Evolutionary conservation across 1,140 invertebrate genomes (phyloP).

Genomic region (Chironomus striatipennis): DNA sequence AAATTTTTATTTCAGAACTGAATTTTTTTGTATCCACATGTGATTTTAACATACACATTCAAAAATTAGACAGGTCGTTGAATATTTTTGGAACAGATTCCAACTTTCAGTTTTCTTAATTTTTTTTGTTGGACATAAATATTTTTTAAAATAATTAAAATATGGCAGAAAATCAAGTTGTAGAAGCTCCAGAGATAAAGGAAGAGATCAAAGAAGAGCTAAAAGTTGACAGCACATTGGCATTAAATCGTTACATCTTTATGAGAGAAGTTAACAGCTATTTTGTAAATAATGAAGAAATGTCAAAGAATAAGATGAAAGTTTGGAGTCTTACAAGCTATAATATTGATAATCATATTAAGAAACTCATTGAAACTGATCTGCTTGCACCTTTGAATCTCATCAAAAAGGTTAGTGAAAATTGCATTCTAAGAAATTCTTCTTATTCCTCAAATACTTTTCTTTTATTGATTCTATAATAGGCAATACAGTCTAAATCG

Average conservation of each 20-base stretch:
- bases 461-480: neutral
- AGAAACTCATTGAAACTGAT: neutral
- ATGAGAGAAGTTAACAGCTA: neutral
- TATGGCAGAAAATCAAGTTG: neutral
- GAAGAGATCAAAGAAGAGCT: neutral
- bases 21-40: too few relatives aligned
- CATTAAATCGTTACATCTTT: neutral
- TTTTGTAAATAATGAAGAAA: neutral
- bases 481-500: neutral
- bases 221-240: neutral
- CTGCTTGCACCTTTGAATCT: neutral
- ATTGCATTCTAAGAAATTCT: neutral
- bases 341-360: neutral
- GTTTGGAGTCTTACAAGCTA: neutral
- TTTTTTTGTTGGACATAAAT: too few relatives aligned
- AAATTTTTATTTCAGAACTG: too few relatives aligned
- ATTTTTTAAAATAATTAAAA: neutral
- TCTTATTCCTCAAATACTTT: neutral
- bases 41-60: too few relatives aligned
- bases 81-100: too few relatives aligned
- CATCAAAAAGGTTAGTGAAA: neutral
- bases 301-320: neutral
- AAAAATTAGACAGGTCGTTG: too few relatives aligned
- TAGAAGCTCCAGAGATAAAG: neutral
- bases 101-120: too few relatives aligned